These are phyloP conservation scores for Mechanitis messenoides DNA, from an alignment of 2,888 invertebrate genomes.

Conservation along the genomic window DNA sequence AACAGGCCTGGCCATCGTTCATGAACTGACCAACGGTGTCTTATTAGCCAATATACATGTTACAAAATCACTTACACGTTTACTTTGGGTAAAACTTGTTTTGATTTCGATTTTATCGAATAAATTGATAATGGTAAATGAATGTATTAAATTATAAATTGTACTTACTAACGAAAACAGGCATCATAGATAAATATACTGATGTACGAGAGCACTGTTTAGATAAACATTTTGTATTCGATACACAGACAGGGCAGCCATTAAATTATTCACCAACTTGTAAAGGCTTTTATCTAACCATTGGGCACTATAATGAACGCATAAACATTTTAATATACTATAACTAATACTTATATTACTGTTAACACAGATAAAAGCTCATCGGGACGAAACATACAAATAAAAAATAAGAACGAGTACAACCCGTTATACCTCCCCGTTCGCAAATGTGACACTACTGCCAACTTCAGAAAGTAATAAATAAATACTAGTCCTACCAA, in stretches of 20 bases:
- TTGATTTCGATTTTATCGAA: not conserved
- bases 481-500: constrained; percentile 47
- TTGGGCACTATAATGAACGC: constrained; percentile 23
- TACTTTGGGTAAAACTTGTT: not conserved
- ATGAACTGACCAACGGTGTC: constrained; percentile 52
- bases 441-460: constrained; percentile 49
- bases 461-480: constrained; percentile 52
- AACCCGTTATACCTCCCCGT: constrained; percentile 50
- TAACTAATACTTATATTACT: constrained; percentile 15
- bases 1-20: constrained; percentile 51
- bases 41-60: constrained; percentile 37
- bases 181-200: constrained; percentile 53
- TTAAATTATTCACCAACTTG: constrained; percentile 52
- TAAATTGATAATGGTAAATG: not conserved
- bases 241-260: constrained; percentile 51
- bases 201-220: constrained; percentile 41
- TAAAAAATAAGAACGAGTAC: constrained; percentile 44
- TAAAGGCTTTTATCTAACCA: constrained; percentile 46
- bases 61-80: constrained; percentile 1
- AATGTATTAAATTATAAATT: constrained; percentile 1
- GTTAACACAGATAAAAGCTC: constrained; percentile 57
- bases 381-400: constrained; percentile 40
- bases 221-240: constrained; percentile 55
- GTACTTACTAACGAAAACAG: constrained; percentile 49
- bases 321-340: constrained; percentile 13